Evolutionary conservation across 2,797 vertebrate genomes (phyloP).

Genomic region (Adrianichthys oophorus): DNA sequence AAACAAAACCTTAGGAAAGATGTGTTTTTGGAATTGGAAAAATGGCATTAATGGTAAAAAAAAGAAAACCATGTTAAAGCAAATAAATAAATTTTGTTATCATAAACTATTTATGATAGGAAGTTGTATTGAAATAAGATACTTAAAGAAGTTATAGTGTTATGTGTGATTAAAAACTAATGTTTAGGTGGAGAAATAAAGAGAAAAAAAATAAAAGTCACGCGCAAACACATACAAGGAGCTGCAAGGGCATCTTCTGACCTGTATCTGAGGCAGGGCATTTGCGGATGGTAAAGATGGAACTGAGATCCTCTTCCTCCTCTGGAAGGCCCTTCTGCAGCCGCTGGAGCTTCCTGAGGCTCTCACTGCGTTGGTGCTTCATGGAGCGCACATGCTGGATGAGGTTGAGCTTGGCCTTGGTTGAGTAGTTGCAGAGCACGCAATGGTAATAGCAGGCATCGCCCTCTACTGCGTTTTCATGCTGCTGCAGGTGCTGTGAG

Average conservation of each 20-base stretch:
- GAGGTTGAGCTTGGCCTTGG: slow-evolving; percentile 99
- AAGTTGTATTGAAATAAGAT: too few relatives aligned
- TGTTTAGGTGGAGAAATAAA: neutral
- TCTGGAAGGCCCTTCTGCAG: slow-evolving; percentile 95
- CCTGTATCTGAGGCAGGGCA: slow-evolving; percentile 89
- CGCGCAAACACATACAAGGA: neutral
- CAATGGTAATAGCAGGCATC: slow-evolving; percentile 98
- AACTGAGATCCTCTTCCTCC: slow-evolving; percentile 91
- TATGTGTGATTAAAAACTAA: too few relatives aligned
- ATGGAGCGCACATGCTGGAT: slow-evolving; percentile 99
- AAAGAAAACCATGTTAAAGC: too few relatives aligned
- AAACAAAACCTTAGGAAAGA: slow-evolving; percentile 2
- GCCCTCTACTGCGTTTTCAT: slow-evolving; percentile 91
- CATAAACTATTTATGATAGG: too few relatives aligned
- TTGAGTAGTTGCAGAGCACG: slow-evolving; percentile 95
- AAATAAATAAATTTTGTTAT: too few relatives aligned
- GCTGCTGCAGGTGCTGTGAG: slow-evolving; percentile 95
- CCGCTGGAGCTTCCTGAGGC: slow-evolving; percentile 95
- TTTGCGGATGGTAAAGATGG: slow-evolving; percentile 97
- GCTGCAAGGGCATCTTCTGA: slow-evolving; percentile 62
- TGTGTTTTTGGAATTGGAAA: neutral
- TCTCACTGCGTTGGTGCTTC: slow-evolving; percentile 98
- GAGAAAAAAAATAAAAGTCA: slow-evolving; percentile 1
- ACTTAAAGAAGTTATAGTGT: too few relatives aligned
- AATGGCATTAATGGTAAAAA: neutral